Conservation (phyloP, 2,888 invertebrate species). For the Ectobius pallidus region DNA sequence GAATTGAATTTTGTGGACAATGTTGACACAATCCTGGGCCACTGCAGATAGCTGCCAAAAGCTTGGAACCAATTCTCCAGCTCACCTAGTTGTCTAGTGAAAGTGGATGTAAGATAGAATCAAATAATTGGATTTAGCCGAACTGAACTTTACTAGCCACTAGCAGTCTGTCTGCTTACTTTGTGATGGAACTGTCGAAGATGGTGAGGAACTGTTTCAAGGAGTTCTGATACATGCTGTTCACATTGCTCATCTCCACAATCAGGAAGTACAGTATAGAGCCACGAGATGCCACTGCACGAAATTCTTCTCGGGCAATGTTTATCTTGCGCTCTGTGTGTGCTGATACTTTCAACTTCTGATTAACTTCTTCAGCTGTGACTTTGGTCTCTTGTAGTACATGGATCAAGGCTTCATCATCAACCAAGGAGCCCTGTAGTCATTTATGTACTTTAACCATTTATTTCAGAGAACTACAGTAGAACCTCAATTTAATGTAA, state of each 20-base stretch:
- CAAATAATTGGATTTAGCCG: too few species aligned
- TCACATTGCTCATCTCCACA: conserved; percentile 96
- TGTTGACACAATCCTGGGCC: too few species aligned
- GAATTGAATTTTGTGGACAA: too few species aligned
- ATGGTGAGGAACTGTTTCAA: conserved; percentile 91
- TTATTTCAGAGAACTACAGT: too few species aligned
- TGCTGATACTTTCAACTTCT: conserved; percentile 89
- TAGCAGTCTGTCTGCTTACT: too few species aligned
- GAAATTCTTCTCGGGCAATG: conserved; percentile 91
- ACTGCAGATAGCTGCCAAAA: too few species aligned
- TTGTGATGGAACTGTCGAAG: conserved; percentile 92
- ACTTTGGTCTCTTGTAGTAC: conserved; percentile 86
- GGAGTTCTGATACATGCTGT: conserved; percentile 96
- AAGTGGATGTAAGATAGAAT: too few species aligned
- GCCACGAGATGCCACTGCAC: conserved; percentile 92
- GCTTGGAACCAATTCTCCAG: too few species aligned
- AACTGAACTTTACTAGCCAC: too few species aligned
- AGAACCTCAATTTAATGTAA: too few species aligned
- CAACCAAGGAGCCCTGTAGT: conserved; percentile 81
- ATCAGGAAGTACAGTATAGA: conserved; percentile 95
- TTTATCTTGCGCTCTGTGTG: conserved; percentile 94
- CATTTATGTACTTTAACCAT: too few species aligned
- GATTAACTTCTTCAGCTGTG: conserved; percentile 93
- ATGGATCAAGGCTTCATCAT: conserved; percentile 92
- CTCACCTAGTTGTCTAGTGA: too few species aligned